Evolutionary conservation across 92 coral and sea anemone genomes (phyloP), one percentile per base, ranked within the genome.

Genomic region (Paragorgia papillata): DNA sequence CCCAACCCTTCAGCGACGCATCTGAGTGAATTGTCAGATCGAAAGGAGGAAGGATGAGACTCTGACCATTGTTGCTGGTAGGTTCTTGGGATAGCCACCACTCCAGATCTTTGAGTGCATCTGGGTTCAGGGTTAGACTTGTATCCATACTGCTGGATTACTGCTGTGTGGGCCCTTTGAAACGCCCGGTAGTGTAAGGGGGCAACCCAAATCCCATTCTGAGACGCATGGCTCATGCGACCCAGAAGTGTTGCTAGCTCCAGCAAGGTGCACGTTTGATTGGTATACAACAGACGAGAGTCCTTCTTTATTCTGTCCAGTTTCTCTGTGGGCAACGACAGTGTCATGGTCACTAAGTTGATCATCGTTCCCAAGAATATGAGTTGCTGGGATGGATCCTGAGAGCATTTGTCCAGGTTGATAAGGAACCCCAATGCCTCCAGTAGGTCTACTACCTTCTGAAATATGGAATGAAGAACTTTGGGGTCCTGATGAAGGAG

Each of bases 221-320:
- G 76, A 3, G 86, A 83, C 0, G 90, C 90, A 69, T 86, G 90
- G 63, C 80, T 85, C 86, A 85, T 85, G 27, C 85, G 74, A 58
- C 89, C 85, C 35, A 85, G 59, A 6, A 81, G 73, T 59, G 66
- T 41, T 26, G 85, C 54, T 43, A 85, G 78, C 12, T 63, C 31
- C 33, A 19, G 27, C 67, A 80, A 19, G 13, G 59, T 69, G 35
- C 75, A 24, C 41, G 28, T 15, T 60, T 65, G 50, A 20, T 39
- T 28, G 40, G 32, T 54, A 19, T 14, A 49, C 46, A 83, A 31
- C 5, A 27, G 34, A 5, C 24, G 40, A 29, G 79, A 27, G 37
- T 53, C 63, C 57, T 20, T 57, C 37, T 7, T 44, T 32, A 73
- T 66, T 5, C 18, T 21, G 41, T 7, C 31, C 26, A 66, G 66